Evolutionary conservation across 2,797 vertebrate genomes (phyloP).

Genomic region (Notolabrus celidotus): DNA sequence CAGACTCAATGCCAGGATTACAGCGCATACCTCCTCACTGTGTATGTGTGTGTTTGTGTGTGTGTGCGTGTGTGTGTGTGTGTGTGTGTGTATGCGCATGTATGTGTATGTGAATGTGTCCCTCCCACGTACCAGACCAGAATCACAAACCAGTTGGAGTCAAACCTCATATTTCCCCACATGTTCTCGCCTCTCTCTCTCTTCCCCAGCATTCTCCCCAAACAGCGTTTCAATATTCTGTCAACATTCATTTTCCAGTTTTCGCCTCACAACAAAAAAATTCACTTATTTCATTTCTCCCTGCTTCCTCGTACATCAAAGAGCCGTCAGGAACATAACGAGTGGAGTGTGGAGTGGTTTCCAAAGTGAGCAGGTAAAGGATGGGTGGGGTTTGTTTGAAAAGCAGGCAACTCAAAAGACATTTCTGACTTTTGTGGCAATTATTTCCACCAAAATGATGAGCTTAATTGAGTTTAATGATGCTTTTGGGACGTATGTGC

Average conservation of each 20-base stretch:
- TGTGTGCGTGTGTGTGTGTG: constrained; percentile 9
- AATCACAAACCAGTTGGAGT: constrained; percentile 40
- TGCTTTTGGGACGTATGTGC: constrained; percentile 35
- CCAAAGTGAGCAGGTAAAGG: constrained; percentile 29
- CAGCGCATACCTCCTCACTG: constrained; percentile 34
- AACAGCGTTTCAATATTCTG: constrained; percentile 49
- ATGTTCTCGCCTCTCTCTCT: neutral
- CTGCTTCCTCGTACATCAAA: constrained; percentile 60
- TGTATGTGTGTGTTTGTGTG: constrained; percentile 2
- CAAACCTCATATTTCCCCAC: constrained; percentile 24
- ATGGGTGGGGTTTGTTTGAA: constrained; percentile 20
- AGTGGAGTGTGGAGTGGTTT: constrained; percentile 16
- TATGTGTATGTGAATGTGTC: constrained; percentile 25
- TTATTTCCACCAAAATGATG: constrained; percentile 29
- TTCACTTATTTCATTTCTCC: constrained; percentile 14
- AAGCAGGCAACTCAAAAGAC: constrained; percentile 42
- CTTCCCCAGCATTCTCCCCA: neutral
- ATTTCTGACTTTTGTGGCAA: constrained; percentile 44
- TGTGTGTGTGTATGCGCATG: constrained; percentile 31
- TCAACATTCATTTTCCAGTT: constrained; percentile 64
- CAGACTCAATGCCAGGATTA: constrained; percentile 73
- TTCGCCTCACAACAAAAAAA: constrained; percentile 52
- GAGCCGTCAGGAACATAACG: constrained; percentile 50
- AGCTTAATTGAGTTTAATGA: constrained; percentile 59
- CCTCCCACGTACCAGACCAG: constrained; percentile 43